These are phyloP conservation scores for Rhagoletis zephyria DNA, from an alignment of 1,140 invertebrate genomes.

Conservation along the genomic window DNA sequence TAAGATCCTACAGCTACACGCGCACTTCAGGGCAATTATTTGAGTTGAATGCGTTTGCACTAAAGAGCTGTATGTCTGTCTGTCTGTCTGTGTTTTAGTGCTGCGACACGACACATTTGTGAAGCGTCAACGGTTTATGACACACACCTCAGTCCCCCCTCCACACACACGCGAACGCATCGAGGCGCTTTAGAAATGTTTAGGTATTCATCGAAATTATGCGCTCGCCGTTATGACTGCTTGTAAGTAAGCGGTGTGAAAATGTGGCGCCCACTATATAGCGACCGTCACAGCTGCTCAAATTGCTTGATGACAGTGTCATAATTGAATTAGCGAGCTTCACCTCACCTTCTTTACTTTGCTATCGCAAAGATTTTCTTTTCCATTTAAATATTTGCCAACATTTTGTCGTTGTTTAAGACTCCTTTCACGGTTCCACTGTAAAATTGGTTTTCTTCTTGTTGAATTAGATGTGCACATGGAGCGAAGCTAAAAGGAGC, in stretches of 20 bases:
- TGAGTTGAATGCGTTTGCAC: constrained; percentile 8
- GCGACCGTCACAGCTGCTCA: background rate
- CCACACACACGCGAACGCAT: background rate
- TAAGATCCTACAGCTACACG: background rate
- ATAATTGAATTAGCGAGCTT: constrained; percentile 47
- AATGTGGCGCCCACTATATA: background rate
- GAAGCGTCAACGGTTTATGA: background rate
- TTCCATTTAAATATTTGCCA: constrained; percentile 5
- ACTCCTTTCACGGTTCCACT: background rate
- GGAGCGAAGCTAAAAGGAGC: background rate
- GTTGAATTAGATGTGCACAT: background rate
- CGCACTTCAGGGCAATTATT: background rate
- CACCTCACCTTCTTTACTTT: background rate
- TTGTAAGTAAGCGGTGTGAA: background rate
- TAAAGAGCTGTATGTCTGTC: background rate
- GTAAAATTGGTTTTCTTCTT: background rate
- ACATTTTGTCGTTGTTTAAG: background rate
- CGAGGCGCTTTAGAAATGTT: background rate
- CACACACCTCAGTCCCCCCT: background rate
- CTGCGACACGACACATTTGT: background rate
- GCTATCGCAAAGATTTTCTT: background rate
- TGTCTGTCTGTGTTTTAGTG: background rate
- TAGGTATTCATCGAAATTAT: constrained; percentile 29
- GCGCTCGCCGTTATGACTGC: background rate
- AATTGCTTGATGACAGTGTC: constrained; percentile 52